A percentile compares a stretch with the other conserved stretches of the same genome.
Evolutionary conservation across 2,888 invertebrate species (phyloP).

Genomic region (Dusona sp.): DNA sequence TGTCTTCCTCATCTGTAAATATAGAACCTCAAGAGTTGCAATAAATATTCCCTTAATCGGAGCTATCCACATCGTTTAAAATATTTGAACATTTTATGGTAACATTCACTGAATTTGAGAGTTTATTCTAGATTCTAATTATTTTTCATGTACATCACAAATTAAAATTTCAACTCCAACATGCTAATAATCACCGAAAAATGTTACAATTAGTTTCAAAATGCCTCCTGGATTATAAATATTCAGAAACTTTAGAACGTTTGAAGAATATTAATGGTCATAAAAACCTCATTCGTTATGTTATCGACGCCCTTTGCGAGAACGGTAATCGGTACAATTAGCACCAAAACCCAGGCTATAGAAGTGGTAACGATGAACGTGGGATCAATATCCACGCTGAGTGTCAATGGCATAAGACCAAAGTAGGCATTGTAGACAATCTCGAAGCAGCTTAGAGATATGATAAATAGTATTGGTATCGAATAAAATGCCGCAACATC

Average conservation of each 20-base stretch:
- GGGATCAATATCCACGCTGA: background rate
- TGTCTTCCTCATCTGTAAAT: too few species aligned
- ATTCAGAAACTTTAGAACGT: too few species aligned
- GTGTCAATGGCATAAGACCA: slow-evolving; percentile 34
- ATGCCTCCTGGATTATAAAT: too few species aligned
- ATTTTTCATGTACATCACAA: too few species aligned
- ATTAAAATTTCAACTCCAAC: too few species aligned
- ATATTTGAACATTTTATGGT: too few species aligned
- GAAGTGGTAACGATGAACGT: background rate
- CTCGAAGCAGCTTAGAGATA: slow-evolving; percentile 45
- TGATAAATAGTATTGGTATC: slow-evolving; percentile 55
- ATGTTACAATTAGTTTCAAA: too few species aligned
- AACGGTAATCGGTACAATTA: slow-evolving; percentile 41
- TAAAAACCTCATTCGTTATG: slow-evolving; percentile 42
- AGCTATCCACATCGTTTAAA: too few species aligned
- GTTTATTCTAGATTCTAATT: too few species aligned
- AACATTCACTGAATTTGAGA: too few species aligned
- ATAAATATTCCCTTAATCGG: background rate
- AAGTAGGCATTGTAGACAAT: slow-evolving; percentile 69
- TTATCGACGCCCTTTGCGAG: slow-evolving; percentile 43
- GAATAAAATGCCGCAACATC: slow-evolving; percentile 70
- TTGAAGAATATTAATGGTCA: background rate
- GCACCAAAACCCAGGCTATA: slow-evolving; percentile 16
- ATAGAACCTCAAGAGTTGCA: background rate
- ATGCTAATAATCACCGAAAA: too few species aligned